Conservation (phyloP, 2,888 invertebrate genomes). For the Hirtodrosophila duncani region DNA sequence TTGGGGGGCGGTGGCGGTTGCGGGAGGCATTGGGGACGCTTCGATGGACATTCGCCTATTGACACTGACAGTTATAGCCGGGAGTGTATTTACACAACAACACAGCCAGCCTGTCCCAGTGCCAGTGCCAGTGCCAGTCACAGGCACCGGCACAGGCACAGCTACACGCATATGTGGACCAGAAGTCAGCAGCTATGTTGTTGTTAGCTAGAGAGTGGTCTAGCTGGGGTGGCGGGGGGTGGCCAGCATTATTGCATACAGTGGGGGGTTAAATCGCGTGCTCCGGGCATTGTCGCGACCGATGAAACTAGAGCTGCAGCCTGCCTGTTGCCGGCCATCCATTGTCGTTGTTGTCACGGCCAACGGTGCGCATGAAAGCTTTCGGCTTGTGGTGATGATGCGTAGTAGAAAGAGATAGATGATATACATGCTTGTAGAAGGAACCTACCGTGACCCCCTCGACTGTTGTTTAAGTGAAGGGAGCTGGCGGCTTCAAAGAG, state of each 20-base stretch:
- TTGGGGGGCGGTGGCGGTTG: not conserved
- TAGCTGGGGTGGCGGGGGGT: not conserved
- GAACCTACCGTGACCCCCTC: too few species aligned
- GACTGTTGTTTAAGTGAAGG: too few species aligned
- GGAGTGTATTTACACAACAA: conserved; percentile 52
- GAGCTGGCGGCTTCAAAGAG: too few species aligned
- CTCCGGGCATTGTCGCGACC: too few species aligned
- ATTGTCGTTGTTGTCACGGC: conserved; percentile 26
- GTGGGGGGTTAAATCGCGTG: too few species aligned
- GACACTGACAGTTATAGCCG: conserved; percentile 68
- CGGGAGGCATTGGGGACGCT: conserved; percentile 5
- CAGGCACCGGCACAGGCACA: not conserved
- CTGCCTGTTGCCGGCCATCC: not conserved
- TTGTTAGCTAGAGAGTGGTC: not conserved
- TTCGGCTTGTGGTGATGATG: too few species aligned
- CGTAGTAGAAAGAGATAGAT: too few species aligned
- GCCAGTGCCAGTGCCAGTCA: too few species aligned
- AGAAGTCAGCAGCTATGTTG: conserved; percentile 22
- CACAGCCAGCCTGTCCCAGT: too few species aligned
- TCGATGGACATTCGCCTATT: conserved; percentile 44
- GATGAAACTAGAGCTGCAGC: too few species aligned
- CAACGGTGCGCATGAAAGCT: conserved; percentile 28
- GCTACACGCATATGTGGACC: conserved; percentile 20
- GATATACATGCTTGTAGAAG: too few species aligned
- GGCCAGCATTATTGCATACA: conserved; percentile 3